These are phyloP conservation scores for Caerostris extrusa DNA, from an alignment of 1,140 invertebrate species.

Conservation along the genomic window DNA sequence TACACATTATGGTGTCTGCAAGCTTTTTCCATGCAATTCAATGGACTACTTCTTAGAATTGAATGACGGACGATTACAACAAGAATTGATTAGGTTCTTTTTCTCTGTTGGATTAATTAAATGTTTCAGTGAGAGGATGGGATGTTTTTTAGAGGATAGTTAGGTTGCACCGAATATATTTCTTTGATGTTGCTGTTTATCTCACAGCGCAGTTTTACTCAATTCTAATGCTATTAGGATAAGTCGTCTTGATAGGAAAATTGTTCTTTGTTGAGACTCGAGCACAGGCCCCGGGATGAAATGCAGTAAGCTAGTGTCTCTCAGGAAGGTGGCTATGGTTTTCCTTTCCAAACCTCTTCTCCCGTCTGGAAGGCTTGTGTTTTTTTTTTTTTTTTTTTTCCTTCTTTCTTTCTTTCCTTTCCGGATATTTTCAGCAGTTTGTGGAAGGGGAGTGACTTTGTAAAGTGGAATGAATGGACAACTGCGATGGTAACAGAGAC, in stretches of 20 bases:
- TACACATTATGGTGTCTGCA: no score
- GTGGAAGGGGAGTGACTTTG: not conserved
- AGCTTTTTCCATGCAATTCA: no score
- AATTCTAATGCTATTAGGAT: conserved; percentile 63
- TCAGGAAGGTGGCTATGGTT: no score
- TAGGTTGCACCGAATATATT: not conserved
- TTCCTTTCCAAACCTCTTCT: conserved; percentile 11
- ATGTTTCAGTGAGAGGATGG: no score
- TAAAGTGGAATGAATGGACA: not conserved
- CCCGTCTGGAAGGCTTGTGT: not conserved
- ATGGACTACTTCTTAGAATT: no score
- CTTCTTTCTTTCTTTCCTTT: no score
- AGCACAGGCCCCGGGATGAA: not conserved
- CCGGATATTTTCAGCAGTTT: not conserved
- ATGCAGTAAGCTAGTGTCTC: not conserved
- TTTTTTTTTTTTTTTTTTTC: no score
- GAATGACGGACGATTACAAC: no score
- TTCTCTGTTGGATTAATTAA: no score
- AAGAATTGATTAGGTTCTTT: no score
- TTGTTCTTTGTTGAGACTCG: conserved; percentile 20
- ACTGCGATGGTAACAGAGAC: not conserved
- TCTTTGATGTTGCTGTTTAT: conserved; percentile 46
- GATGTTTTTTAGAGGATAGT: no score
- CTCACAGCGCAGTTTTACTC: conserved; percentile 20
- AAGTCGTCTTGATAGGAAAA: conserved; percentile 56